These are phyloP conservation scores for Cryptocheilus praepositus DNA, from an alignment of 2,888 invertebrate genomes.

Conservation along the genomic window DNA sequence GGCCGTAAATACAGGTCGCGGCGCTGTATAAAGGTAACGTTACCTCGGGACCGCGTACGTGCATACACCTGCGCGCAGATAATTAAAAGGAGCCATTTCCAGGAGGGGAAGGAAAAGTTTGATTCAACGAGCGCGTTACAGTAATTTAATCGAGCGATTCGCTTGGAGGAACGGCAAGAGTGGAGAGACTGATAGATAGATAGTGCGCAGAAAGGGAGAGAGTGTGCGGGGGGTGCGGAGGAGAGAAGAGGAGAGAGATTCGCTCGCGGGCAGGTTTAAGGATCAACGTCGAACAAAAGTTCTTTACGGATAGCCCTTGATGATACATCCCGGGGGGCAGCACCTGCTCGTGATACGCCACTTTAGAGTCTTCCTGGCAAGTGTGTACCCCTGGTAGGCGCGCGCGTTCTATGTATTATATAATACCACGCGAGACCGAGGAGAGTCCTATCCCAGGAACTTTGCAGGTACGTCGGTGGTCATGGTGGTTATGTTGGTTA, in stretches of 20 bases:
- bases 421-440: conserved; percentile 41
- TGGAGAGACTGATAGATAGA: not conserved
- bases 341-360: conserved; percentile 59
- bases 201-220: too few species aligned
- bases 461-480: conserved; percentile 30
- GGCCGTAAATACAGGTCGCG: too few species aligned
- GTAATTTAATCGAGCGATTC: conserved; percentile 39
- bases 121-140: conserved; percentile 24
- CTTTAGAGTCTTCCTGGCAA: conserved; percentile 25
- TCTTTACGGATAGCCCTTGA: conserved; percentile 43
- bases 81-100: too few species aligned
- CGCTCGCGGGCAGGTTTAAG: conserved; percentile 23
- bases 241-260: not conserved
- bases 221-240: too few species aligned
- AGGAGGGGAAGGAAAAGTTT: conserved; percentile 29
- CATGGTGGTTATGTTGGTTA: conserved; percentile 53
- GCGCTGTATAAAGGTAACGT: too few species aligned
- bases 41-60: too few species aligned
- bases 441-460: conserved; percentile 27
- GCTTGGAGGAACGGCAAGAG: conserved; percentile 12
- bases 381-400: conserved; percentile 29
- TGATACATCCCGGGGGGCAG: conserved; percentile 53
- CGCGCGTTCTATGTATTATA: conserved; percentile 46
- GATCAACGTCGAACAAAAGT: conserved; percentile 37
- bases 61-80: too few species aligned